Conservation (phyloP, 1,140 invertebrate genomes). For the Ephestia elutella region DNA sequence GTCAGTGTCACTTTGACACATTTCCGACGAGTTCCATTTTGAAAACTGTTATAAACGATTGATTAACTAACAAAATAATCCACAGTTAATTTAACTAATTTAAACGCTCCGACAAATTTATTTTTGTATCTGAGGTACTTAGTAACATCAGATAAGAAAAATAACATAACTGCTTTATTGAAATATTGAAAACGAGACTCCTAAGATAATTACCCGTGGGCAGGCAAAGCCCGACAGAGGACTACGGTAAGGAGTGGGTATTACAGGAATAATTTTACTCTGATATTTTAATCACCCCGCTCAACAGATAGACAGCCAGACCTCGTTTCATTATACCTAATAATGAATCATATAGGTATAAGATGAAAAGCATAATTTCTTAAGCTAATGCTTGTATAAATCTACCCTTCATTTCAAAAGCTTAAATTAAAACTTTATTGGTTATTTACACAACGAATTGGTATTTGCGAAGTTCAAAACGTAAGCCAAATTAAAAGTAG, state of each 20-base stretch:
- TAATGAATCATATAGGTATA: slow-evolving; percentile 35
- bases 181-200: too few relatives aligned
- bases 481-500: slow-evolving; percentile 35
- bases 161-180: too few relatives aligned
- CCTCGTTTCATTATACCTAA: slow-evolving; percentile 35
- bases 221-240: slow-evolving; percentile 21
- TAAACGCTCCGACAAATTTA: too few relatives aligned
- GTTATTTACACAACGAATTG: slow-evolving; percentile 22
- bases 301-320: slow-evolving; percentile 33
- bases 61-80: too few relatives aligned
- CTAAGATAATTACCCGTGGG: background rate
- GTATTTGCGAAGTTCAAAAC: slow-evolving; percentile 28
- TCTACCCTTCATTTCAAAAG: slow-evolving; percentile 8
- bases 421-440: slow-evolving; percentile 14
- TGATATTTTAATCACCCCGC: slow-evolving; percentile 44
- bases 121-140: too few relatives aligned
- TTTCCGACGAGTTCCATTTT: too few relatives aligned
- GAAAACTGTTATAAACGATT: too few relatives aligned
- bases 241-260: slow-evolving; percentile 25
- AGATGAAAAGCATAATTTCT: slow-evolving; percentile 12
- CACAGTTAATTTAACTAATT: too few relatives aligned
- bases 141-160: too few relatives aligned
- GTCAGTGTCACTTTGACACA: too few relatives aligned
- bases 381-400: too few relatives aligned
- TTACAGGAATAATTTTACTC: slow-evolving; percentile 44